These are phyloP conservation scores for Melanotaenia parkinsoni DNA, from an alignment of 2,797 vertebrate genomes.

Conservation along the genomic window DNA sequence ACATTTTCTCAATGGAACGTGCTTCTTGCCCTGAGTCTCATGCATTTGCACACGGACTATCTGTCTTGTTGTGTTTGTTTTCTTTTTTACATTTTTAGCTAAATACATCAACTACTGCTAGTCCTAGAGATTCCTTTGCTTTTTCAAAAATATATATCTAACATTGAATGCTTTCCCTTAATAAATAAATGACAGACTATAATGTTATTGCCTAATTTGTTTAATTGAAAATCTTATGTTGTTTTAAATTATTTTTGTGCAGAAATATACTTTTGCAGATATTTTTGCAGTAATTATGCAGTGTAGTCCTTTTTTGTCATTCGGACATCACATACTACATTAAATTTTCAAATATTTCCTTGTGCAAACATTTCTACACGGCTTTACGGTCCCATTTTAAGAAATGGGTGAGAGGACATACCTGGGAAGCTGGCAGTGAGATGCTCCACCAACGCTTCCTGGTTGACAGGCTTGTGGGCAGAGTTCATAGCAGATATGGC, in stretches of 20 bases:
- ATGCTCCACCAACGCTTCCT: constrained; percentile 98
- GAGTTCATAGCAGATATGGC: constrained; percentile 99
- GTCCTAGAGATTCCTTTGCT: neutral
- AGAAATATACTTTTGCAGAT: neutral
- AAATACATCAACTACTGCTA: neutral
- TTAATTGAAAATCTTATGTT: neutral
- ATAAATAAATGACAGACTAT: neutral
- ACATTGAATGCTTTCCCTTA: neutral
- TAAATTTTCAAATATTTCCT: neutral
- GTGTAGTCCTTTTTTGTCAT: neutral
- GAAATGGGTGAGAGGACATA: constrained; percentile 64
- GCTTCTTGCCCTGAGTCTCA: neutral
- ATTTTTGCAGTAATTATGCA: neutral
- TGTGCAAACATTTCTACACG: constrained; percentile 4
- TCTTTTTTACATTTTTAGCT: neutral
- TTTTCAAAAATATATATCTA: neutral
- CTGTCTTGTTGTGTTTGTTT: no score
- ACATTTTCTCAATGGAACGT: neutral
- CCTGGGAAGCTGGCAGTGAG: constrained; percentile 99
- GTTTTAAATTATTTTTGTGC: neutral
- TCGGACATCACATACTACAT: neutral
- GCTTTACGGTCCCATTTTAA: constrained; percentile 3
- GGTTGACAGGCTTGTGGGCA: constrained; percentile 96
- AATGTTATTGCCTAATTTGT: neutral
- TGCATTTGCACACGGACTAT: neutral